Base-by-base conservation (phyloP, 2,888 invertebrate species). In the Orthosia cruda region DNA sequence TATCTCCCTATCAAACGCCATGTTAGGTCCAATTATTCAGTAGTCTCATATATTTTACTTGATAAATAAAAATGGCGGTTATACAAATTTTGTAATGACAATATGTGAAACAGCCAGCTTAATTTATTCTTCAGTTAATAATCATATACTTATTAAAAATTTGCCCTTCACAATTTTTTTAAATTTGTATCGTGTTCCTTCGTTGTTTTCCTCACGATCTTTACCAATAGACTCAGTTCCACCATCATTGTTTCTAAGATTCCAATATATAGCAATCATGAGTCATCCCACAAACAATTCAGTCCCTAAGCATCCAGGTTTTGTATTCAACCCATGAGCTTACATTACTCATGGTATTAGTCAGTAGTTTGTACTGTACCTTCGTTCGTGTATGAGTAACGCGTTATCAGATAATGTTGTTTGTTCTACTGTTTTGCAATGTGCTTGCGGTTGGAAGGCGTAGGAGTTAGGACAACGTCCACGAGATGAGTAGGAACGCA, bases 361-460 rank as follows among this genome's bases (percentile, higher is more conserved):
- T 88, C 87, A 87, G 65, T 68, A 54, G 54, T 62, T 26, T 47
- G 26, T 71, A 77, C 76, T 80, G 71, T 79, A 73, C 74, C 77
- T 16, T 23, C 45, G 66, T 40, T 23, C 16, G 61, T 32, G 32
- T 64, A 55, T 93, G 93, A 93, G 89, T 92, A 92, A 93, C 75
- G 74, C 70, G 16, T 50, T 91, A 93, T 93, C 92, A 76, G 94
- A 93, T 93, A 93, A 93, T 66, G 71, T 84, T 92, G 90, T 90
- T 90, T 89, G 89, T 78, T 79, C 80, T 90, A 89, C 89, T 87
- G 91, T 89, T 91, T 92, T 87, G 87, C 73, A 83, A 85, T 66
- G 62, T 68, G 57, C 69, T 66, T 80, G 82, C 71, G 81, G 80
- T 84, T 83, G 74, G 74, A 71, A 74, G 70, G 62, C 83, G 18